Evolutionary conservation across 2,888 invertebrate species (phyloP).

Genomic region (Zele albiditarsus): DNA sequence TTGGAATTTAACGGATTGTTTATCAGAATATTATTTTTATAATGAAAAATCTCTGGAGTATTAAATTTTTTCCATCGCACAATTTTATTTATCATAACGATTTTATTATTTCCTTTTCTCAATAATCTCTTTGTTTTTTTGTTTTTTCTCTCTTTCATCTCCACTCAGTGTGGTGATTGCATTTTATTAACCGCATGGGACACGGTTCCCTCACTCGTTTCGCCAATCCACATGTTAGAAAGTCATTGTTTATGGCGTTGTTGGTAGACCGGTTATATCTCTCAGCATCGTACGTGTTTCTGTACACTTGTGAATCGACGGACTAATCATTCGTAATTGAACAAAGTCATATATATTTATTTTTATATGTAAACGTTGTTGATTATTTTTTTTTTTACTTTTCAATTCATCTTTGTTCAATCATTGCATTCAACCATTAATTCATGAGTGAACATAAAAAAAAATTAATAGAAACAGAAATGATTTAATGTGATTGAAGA

Average conservation of each 20-base stretch:
- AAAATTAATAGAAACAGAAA: background rate
- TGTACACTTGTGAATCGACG: background rate
- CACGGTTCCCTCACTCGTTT: constrained; percentile 8
- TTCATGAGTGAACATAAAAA: background rate
- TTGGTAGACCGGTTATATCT: constrained; percentile 51
- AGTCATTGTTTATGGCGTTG: constrained; percentile 59
- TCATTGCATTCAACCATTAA: background rate
- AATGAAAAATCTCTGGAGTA: background rate
- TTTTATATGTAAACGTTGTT: background rate
- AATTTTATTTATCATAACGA: constrained; percentile 42
- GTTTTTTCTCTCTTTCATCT: background rate
- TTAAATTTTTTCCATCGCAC: constrained; percentile 34
- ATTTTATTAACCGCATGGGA: constrained; percentile 1
- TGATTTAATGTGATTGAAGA: background rate
- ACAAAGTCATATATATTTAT: background rate
- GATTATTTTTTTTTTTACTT: background rate
- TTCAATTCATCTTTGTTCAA: background rate
- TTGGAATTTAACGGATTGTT: background rate
- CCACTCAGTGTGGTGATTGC: constrained; percentile 20
- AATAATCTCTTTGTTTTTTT: background rate
- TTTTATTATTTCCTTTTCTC: background rate
- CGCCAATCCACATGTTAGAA: constrained; percentile 54
- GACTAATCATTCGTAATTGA: constrained; percentile 3
- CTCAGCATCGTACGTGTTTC: constrained; percentile 16
- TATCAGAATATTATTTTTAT: background rate